A percentile compares a stretch with the other conserved stretches of the same genome.
These are phyloP conservation scores for Conopomorpha cramerella DNA, from an alignment of 1,140 invertebrate genomes.

Conservation along the genomic window DNA sequence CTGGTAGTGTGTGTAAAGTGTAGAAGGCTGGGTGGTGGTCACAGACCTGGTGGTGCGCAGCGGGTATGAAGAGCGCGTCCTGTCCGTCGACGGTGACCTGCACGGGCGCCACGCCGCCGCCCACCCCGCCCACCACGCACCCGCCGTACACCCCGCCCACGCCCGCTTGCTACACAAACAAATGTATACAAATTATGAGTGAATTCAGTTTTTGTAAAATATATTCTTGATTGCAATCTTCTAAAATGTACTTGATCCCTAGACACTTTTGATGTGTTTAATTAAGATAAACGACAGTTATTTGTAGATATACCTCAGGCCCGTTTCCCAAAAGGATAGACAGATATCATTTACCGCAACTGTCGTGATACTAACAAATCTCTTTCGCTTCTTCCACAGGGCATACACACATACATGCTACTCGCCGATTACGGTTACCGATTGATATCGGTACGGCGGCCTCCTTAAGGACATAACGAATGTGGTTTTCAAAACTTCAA, in stretches of 20 bases:
- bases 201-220: conserved; percentile 1
- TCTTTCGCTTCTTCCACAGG: neutral
- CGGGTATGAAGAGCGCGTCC: conserved; percentile 87
- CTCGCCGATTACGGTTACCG: neutral
- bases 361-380: too few species aligned
- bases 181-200: neutral
- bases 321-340: too few species aligned
- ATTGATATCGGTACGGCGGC: neutral
- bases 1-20: too few species aligned
- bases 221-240: too few species aligned
- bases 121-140: conserved; percentile 31
- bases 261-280: neutral
- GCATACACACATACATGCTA: neutral
- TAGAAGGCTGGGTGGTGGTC: too few species aligned
- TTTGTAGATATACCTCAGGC: too few species aligned
- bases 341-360: neutral
- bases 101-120: conserved; percentile 67
- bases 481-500: neutral
- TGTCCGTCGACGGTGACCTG: conserved; percentile 91
- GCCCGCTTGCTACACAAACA: conserved; percentile 1
- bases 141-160: conserved; percentile 39
- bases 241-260: neutral
- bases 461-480: too few species aligned
- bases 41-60: conserved; percentile 39
- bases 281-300: too few species aligned